These are phyloP conservation scores for Sarcoramphus papa DNA, from an alignment of 2,797 vertebrate species.

Conservation along the genomic window DNA sequence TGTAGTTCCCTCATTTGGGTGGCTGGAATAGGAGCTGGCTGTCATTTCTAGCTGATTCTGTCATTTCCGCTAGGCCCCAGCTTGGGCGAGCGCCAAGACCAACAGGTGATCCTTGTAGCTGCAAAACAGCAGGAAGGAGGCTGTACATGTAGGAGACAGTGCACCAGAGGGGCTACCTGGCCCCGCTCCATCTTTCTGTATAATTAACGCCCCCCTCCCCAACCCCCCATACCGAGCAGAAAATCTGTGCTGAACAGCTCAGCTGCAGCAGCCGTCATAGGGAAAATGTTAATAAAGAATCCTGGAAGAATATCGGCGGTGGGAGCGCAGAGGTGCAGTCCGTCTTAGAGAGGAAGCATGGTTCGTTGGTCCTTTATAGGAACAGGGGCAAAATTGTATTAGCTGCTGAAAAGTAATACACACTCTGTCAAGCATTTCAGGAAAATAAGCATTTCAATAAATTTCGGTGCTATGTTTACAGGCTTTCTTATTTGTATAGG, in stretches of 20 bases:
- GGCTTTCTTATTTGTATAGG: not conserved
- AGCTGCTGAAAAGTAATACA: not conserved
- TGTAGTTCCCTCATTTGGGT: constrained; percentile 47
- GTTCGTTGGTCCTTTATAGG: not conserved
- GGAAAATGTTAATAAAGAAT: constrained; percentile 55
- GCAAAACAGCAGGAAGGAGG: constrained; percentile 84
- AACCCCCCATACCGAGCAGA: constrained; percentile 49
- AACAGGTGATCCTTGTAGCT: constrained; percentile 90
- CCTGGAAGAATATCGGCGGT: not conserved
- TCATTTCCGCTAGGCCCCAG: constrained; percentile 86
- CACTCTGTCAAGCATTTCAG: not conserved
- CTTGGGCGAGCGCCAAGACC: constrained; percentile 82
- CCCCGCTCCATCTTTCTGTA: constrained; percentile 71
- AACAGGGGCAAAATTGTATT: not conserved
- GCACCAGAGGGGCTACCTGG: constrained; percentile 80
- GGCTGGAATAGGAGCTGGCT: constrained; percentile 75
- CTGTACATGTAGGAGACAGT: constrained; percentile 72
- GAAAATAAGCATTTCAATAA: not conserved
- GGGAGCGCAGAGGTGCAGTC: not conserved
- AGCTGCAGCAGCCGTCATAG: constrained; percentile 39
- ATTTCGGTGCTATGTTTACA: not conserved
- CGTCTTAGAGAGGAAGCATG: not conserved
- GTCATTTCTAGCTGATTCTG: constrained; percentile 84
- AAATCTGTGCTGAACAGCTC: constrained; percentile 70
- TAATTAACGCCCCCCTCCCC: constrained; percentile 64